Conservation (phyloP, 1,140 invertebrate species). For the Euura lappo region DNA sequence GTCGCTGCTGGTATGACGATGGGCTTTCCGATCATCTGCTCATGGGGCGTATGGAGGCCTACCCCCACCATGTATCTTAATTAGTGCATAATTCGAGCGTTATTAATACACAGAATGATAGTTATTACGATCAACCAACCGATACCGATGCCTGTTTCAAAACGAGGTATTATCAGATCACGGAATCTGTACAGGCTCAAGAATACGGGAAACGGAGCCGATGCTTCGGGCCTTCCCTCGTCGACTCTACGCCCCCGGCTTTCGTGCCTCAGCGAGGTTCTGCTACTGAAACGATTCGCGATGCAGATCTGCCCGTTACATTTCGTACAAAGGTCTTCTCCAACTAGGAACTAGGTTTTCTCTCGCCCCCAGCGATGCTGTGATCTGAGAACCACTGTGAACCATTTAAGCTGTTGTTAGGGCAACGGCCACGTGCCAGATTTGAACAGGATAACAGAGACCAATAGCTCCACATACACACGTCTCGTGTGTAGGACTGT, state of each 20-base stretch:
- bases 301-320: not conserved
- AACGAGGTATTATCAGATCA: not conserved
- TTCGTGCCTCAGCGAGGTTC: not conserved
- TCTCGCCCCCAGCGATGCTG: too few species aligned
- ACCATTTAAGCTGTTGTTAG: slow-evolving; percentile 7
- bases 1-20: slow-evolving; percentile 26
- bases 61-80: slow-evolving; percentile 28
- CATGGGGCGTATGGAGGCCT: slow-evolving; percentile 10
- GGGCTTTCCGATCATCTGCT: slow-evolving; percentile 14
- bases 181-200: not conserved
- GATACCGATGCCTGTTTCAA: not conserved
- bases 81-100: slow-evolving; percentile 23
- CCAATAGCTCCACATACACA: not conserved
- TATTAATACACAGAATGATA: slow-evolving; percentile 26
- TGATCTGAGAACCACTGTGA: not conserved
- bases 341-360: not conserved
- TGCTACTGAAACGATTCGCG: not conserved
- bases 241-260: not conserved
- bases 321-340: not conserved
- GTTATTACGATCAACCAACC: slow-evolving; percentile 1
- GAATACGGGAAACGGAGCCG: not conserved
- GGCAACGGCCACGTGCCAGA: slow-evolving; percentile 2
- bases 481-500: not conserved
- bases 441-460: not conserved
- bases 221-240: not conserved